Base-by-base conservation (phyloP, 2,113 vertebrate species). In the Poeciliopsis retropinna region DNA sequence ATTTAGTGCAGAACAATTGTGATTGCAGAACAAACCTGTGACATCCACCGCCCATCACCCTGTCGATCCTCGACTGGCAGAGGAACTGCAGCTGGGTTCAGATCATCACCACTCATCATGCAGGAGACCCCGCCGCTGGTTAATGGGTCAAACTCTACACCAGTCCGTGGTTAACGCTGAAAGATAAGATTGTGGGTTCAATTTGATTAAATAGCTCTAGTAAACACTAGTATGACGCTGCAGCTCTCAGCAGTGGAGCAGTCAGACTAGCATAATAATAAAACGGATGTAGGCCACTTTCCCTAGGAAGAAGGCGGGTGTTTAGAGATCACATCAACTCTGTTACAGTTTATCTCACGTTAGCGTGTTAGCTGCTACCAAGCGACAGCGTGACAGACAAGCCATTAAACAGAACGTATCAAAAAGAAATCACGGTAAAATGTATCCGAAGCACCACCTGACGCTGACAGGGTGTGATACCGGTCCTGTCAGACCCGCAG, bases 41-140 rank as follows among this genome's bases (percentile, higher is more conserved):
- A 97, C 94, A 99, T 95, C 98, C 98, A 99, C 61, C 98, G 94
- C 78, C 93, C 96, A 29, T 99, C 98, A 2, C 97, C 97, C 78
- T 98, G 97, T 1, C 95, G 68, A 74, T 99, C 97, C 79, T 96
- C 94, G 0, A 96, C 96, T 0, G 95, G 95, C 12, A 94, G 93
- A 0, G 97, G 93, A 25, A 96, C 91, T 5, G 97, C 96, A 41
- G 98, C 98, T 0, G 97, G 96, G 86, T 99, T 99, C 1, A 92
- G 65, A 31, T 94, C 96, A 69, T 95, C 97, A 39, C 94, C 95
- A 90, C 95, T 98, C 97, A 97, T 99, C 79, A 94, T 97, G 63
- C 68, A 71, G 73, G 78, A 83, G 13, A 86, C 37, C 69, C 3
- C 37, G 19, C 11, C 64, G 15, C n/a, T 47, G 29, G 34, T 65